A percentile compares a stretch with the other conserved stretches of the same genome.
Evolutionary conservation across 2,797 vertebrate genomes (phyloP).

Genomic region (Chaetodon trifasciatus): DNA sequence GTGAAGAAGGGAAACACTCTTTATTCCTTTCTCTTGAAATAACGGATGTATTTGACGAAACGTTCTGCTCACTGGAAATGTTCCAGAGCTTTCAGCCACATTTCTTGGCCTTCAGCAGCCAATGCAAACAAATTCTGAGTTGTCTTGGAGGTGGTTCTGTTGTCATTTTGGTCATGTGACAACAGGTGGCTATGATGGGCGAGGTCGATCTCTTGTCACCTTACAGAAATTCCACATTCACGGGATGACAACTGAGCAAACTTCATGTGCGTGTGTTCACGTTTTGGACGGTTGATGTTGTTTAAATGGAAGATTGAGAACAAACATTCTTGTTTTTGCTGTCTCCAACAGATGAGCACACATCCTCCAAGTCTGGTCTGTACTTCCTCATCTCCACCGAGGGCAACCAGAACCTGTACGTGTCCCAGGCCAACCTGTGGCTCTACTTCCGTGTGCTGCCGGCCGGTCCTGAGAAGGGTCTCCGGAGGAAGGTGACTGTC

Average conservation of each 20-base stretch:
- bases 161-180: not conserved
- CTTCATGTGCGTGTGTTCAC: not conserved
- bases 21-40: conserved; percentile 6
- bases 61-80: not conserved
- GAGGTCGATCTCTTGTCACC: not conserved
- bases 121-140: not conserved
- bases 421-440: conserved; percentile 97
- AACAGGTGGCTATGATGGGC: not conserved
- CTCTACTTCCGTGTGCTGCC: conserved; percentile 95
- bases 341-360: conserved; percentile 89
- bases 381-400: conserved; percentile 97
- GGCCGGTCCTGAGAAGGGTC: conserved; percentile 91
- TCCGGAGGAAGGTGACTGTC: conserved; percentile 92
- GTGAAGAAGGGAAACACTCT: conserved; percentile 18
- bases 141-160: conserved; percentile 1
- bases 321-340: conserved; percentile 34
- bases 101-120: not conserved
- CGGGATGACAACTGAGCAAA: not conserved
- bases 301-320: not conserved
- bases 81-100: not conserved
- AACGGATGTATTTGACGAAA: not conserved
- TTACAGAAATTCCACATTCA: not conserved
- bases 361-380: conserved; percentile 89
- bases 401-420: conserved; percentile 96
- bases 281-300: not conserved